These are phyloP conservation scores for Ctena decussata DNA, from an alignment of 2,888 invertebrate genomes.

Conservation along the genomic window DNA sequence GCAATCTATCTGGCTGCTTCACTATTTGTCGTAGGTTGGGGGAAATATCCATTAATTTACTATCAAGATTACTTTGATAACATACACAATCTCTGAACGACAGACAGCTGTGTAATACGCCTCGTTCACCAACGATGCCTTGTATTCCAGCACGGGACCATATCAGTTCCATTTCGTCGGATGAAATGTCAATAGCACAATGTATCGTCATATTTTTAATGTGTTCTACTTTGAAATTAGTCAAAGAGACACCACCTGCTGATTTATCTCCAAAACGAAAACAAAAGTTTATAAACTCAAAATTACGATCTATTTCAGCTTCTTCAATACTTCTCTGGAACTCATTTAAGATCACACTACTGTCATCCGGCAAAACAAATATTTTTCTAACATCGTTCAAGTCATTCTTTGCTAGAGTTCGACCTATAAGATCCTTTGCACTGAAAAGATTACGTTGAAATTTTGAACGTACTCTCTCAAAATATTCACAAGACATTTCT, in stretches of 20 bases:
- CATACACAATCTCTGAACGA: slow-evolving; percentile 37
- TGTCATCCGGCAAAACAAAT: slow-evolving; percentile 50
- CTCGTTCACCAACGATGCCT: slow-evolving; percentile 23
- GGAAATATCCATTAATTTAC: slow-evolving; percentile 32
- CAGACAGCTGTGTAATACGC: slow-evolving; percentile 27
- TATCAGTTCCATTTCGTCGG: slow-evolving; percentile 36
- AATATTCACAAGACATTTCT: not conserved
- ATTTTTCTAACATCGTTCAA: slow-evolving; percentile 35
- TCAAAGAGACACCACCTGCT: slow-evolving; percentile 19
- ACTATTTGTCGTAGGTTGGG: slow-evolving; percentile 16
- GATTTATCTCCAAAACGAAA: slow-evolving; percentile 57
- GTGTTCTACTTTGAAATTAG: slow-evolving; percentile 1
- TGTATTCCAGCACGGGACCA: slow-evolving; percentile 46
- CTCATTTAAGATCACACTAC: slow-evolving; percentile 15
- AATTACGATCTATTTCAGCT: not conserved
- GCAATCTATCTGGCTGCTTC: slow-evolving; percentile 18
- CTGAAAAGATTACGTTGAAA: not conserved
- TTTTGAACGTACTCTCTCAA: not conserved
- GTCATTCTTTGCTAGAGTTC: slow-evolving; percentile 48
- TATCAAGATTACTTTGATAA: slow-evolving; percentile 43
- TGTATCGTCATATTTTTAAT: slow-evolving; percentile 29
- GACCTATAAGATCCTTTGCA: not conserved
- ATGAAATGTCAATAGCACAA: slow-evolving; percentile 38
- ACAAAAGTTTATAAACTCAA: slow-evolving; percentile 37
- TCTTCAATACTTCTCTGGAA: slow-evolving; percentile 27